phyloP scores from a whole-genome alignment of 2,113 vertebrate species.

The Sphyrna mokarran region DNA sequence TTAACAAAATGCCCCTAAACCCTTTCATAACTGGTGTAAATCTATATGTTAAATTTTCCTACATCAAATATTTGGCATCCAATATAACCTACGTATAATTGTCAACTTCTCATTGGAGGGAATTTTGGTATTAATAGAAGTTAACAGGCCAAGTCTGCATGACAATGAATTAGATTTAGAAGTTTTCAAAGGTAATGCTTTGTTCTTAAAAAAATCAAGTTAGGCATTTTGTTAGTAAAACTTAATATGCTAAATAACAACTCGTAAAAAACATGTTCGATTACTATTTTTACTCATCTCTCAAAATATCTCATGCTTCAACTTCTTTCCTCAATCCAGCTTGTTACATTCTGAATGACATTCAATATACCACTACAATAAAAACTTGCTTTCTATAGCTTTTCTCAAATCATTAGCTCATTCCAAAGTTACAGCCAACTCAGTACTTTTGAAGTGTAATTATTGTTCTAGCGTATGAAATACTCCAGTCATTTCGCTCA shows the following conservation, averaged over 20 bases:
- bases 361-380: neutral
- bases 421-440: neutral
- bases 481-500: neutral
- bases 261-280: neutral
- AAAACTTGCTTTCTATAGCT: neutral
- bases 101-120: too few species aligned
- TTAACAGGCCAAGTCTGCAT: neutral
- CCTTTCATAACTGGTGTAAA: neutral
- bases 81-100: neutral
- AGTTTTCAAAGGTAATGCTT: neutral
- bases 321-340: neutral
- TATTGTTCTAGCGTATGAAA: neutral
- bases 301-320: too few species aligned
- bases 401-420: neutral
- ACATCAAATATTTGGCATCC: neutral
- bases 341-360: neutral
- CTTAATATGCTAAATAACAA: neutral
- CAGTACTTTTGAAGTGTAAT: neutral
- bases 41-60: neutral
- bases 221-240: neutral
- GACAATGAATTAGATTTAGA: neutral
- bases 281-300: neutral
- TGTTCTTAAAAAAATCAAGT: neutral
- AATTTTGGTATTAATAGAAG: neutral
- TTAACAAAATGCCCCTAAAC: neutral